phyloP scores from a whole-genome alignment of 1,140 invertebrate genomes.

The Gryllus bimaculatus region DNA sequence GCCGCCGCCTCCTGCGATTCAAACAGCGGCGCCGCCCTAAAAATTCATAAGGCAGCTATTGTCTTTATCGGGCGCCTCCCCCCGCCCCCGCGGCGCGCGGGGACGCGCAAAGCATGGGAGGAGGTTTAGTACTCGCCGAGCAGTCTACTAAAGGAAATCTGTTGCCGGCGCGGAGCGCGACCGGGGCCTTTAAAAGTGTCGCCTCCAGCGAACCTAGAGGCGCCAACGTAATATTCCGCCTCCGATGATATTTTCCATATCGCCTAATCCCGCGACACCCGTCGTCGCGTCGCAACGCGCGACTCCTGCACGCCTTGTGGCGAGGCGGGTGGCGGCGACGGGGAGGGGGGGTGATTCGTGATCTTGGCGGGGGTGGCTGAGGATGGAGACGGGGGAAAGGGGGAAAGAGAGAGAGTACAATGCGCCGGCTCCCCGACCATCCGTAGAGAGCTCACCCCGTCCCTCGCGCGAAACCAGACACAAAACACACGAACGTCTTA shows the following conservation, averaged over 20 bases:
- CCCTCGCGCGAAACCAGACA: neutral
- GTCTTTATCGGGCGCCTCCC: neutral
- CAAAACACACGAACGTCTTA: slow-evolving; percentile 1
- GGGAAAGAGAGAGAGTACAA: neutral
- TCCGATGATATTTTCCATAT: neutral
- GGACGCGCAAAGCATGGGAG: neutral
- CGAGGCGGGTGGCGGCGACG: too few relatives aligned
- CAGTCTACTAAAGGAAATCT: slow-evolving; percentile 1
- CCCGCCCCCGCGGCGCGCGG: too few relatives aligned
- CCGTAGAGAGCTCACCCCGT: neutral
- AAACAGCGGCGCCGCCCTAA: neutral
- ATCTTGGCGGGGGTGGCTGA: neutral
- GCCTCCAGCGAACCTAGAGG: neutral
- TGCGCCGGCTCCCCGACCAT: neutral
- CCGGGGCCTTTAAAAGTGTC: neutral
- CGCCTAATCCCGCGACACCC: neutral
- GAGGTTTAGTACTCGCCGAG: neutral
- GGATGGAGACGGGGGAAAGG: neutral
- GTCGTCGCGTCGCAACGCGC: neutral
- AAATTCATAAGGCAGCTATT: neutral
- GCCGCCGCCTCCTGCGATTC: neutral
- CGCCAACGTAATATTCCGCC: neutral
- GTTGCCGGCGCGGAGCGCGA: neutral
- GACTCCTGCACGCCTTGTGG: neutral
- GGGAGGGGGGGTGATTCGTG: neutral